Conservation (phyloP, 2,797 vertebrate genomes). For the Triplophysa yarkandensis region DNA sequence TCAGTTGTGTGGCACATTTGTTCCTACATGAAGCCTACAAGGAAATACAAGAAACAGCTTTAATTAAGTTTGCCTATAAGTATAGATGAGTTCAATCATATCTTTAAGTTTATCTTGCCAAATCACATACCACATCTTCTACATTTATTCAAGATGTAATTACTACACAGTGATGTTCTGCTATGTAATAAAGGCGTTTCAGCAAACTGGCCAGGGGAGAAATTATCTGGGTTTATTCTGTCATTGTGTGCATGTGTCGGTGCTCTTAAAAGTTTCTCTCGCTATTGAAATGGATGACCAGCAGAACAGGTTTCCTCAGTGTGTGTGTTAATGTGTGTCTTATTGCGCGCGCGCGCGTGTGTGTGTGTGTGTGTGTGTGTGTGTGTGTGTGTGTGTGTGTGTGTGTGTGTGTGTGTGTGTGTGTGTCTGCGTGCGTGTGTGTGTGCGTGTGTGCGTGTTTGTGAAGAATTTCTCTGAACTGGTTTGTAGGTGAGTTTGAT, state of each 20-base stretch:
- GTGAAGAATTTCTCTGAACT: constrained; percentile 17
- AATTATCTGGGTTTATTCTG: constrained; percentile 5
- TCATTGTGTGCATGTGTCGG: constrained; percentile 22
- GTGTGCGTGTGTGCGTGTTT: background rate
- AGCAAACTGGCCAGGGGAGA: constrained; percentile 16
- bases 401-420: background rate
- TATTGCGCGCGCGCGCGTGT: no score
- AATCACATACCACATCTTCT: background rate
- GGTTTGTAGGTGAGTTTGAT: constrained; percentile 15
- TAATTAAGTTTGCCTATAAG: background rate
- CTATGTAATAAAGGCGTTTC: background rate
- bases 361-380: background rate
- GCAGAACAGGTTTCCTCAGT: constrained; percentile 40
- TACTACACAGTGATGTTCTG: background rate
- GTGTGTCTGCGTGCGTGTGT: background rate
- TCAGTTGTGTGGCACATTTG: background rate
- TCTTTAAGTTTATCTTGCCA: background rate
- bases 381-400: background rate
- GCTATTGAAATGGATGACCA: background rate
- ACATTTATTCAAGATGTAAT: background rate
- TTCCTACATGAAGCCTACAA: background rate
- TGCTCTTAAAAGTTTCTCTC: constrained; percentile 7
- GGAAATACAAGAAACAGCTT: background rate
- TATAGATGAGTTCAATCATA: background rate
- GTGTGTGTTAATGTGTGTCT: no score